Evolutionary conservation across 2,797 vertebrate genomes (phyloP).

Genomic region (Gallinago solitaria): DNA sequence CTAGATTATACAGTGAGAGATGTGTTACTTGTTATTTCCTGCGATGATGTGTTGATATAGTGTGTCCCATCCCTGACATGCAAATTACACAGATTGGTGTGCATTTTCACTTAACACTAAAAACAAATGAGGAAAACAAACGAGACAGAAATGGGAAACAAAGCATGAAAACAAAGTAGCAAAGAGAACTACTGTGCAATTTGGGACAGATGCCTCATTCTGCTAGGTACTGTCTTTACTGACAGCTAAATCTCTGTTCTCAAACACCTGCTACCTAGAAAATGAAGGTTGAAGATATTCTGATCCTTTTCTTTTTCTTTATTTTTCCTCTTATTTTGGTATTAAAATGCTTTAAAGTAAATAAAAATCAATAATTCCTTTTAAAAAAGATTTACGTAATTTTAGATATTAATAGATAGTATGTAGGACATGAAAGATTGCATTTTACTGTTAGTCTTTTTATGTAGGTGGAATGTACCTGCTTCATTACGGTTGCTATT

Average conservation of each 20-base stretch:
- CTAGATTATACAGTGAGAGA: background rate
- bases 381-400: background rate
- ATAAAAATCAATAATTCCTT: background rate
- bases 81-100: background rate
- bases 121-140: background rate
- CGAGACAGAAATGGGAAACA: background rate
- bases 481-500: background rate
- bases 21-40: background rate
- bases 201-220: background rate
- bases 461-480: background rate
- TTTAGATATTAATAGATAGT: background rate
- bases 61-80: background rate
- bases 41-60: background rate
- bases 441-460: background rate
- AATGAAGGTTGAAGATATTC: background rate
- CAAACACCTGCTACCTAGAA: background rate
- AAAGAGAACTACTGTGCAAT: background rate
- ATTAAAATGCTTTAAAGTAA: constrained; percentile 6
- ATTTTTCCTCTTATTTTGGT: background rate
- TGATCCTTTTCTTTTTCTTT: background rate
- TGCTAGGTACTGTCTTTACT: background rate
- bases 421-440: background rate
- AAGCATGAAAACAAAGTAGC: background rate
- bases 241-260: constrained; percentile 7
- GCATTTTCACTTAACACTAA: background rate